Base-by-base conservation (phyloP, 2,113 vertebrate genomes). In the Seriola rivoliana region DNA sequence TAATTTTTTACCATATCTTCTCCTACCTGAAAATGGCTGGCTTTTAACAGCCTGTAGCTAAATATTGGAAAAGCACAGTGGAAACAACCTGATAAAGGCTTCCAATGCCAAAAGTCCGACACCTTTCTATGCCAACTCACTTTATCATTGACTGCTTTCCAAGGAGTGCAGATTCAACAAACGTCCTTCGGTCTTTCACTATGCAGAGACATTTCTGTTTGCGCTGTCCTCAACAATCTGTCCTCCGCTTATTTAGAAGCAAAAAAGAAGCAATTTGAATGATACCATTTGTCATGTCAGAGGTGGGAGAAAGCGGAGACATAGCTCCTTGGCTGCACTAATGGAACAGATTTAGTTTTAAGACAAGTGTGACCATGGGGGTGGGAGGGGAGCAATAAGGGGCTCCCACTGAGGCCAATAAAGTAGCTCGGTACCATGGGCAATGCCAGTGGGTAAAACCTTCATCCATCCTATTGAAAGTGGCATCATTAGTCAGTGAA, bases 301-400 rank as follows among this genome's bases (percentile, higher is more conserved):
- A 79, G 70, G 59, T 75, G 40, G 58, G 21, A 78, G 19, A 68
- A 66, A 29, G 75, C 71, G 72, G 60, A 76, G 69, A 62, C 52
- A 5, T 44, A 23, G 54, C 48, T 65, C 42, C 54, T 75, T 80
- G 71, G 71, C 71, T 59, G 71, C 71, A 7, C 16, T 16, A 63
- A 40, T 60, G 63, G 73, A 83, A 80, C 70, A 55, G 58, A 83
- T 58, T 81, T 76, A 71, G 65, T 75, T 88, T 83, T 88, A 74
- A 67, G 52, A 29, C n/a, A 14, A 40, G 52, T 21, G 9, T 52
- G 42, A 60, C 16, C 36, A 46, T 8, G 10, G 11, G 3, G 46
- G 21, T 66, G 40, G 48, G 62, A 76, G 57, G 16, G 40, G 54
- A 34, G 32, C 17, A 44, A 58, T 32, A 23, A 69, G 71, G 59